Percentiles rank a stretch among this genome's conserved stretches.
Conservation (phyloP, 2,888 invertebrate species). For the Esperia sulphurella region DNA sequence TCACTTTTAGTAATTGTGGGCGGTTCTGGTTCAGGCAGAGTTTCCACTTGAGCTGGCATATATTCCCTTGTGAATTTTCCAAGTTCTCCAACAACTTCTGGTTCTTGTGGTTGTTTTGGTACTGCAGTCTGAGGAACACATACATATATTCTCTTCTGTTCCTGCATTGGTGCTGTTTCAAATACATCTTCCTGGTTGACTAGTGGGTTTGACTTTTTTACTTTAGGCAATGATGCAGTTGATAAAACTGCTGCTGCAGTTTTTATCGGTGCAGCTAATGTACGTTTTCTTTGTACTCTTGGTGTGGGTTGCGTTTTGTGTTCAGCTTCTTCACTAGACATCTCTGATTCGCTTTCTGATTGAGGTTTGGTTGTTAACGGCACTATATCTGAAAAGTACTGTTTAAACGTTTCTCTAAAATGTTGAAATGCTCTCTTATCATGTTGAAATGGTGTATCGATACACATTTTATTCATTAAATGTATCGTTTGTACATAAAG, state of each 20-base stretch:
- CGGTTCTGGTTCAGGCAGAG: constrained; percentile 34
- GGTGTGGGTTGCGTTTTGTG: constrained; percentile 30
- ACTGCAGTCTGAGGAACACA: constrained; percentile 48
- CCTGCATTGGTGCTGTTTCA: constrained; percentile 51
- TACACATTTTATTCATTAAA: constrained; percentile 96
- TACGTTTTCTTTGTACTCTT: constrained; percentile 54
- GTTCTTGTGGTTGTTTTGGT: constrained; percentile 33
- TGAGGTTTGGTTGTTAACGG: constrained; percentile 30
- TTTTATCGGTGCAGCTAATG: constrained; percentile 54
- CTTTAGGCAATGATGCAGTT: constrained; percentile 39
- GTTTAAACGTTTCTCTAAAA: constrained; percentile 55
- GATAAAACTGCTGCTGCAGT: constrained; percentile 38
- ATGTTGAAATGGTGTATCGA: constrained; percentile 89
- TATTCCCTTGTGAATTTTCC: constrained; percentile 63
- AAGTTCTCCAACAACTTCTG: constrained; percentile 59
- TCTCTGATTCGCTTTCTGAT: constrained; percentile 66
- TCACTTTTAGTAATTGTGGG: constrained; percentile 81
- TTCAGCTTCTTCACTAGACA: constrained; percentile 62
- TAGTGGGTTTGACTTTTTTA: constrained; percentile 35
- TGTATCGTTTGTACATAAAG: constrained; percentile 93
- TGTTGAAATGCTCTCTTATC: constrained; percentile 45
- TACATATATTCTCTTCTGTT: constrained; percentile 65
- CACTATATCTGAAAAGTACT: constrained; percentile 45
- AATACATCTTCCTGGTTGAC: constrained; percentile 59
- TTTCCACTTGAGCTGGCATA: constrained; percentile 28